Base-by-base conservation (phyloP, 2,888 invertebrate species). In the Anorthoa munda region DNA sequence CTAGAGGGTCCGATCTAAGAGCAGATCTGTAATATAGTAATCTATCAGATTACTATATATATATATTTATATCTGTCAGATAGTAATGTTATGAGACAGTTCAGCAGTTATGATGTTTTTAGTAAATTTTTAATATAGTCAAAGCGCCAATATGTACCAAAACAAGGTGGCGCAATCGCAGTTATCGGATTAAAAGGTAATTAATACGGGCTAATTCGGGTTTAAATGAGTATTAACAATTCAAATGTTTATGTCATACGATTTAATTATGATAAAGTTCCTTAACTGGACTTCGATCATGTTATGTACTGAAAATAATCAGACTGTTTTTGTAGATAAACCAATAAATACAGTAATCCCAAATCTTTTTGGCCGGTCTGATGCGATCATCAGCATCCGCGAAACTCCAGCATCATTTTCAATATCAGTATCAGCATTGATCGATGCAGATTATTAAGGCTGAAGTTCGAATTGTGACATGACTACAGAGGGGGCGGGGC, bases 111-210 rank as follows among this genome's bases (percentile, higher is more conserved):
- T 31, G 12, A 3, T 17, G 65, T 39, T 60, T 26, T 50, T 5
- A 45, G 15, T 56, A 23, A 18, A 69, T 50, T 15, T 12, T 18
- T 4, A 51, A 11, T 45, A 0, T 4, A 68, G 2, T 39, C 12
- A 56, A 1, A 56, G 21, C 18, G 23, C 17, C 23, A 11, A 23
- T 56, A 26, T 26, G 2, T 26, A 56, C 15, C 68, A 48, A 48
- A n/a, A 48, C 31, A 12, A 2, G 17, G 7, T 45, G 15, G n/a
- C 13, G 21, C 45, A 59, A 15, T 5, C 11, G 1, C 2, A 12
- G 5, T 70, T 26, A 72, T 53, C 72, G 15, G 72, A 59, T 72
- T 21, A 46, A 31, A 51, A 70, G 21, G 21, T 31, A 56, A 56
- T 56, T 23, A 48, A 48, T 48, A 59, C n/a, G 15, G 15, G 21